A percentile compares a stretch with the other conserved stretches of the same genome.
Conservation (phyloP, 2,797 vertebrate genomes). For the Pangasius larnaudii region DNA sequence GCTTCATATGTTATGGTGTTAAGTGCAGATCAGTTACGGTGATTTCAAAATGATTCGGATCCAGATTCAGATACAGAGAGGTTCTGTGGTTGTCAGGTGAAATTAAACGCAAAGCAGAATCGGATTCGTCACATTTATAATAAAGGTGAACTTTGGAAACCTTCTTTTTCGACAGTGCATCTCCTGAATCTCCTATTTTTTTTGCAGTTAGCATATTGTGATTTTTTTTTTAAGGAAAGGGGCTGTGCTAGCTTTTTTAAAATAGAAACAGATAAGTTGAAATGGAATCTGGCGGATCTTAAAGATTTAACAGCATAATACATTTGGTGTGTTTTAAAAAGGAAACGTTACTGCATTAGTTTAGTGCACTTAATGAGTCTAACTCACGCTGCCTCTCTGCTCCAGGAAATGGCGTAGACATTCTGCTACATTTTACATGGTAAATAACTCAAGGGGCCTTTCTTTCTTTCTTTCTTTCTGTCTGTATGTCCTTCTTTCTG, state of each 20-base stretch:
- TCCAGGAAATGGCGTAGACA: constrained; percentile 28
- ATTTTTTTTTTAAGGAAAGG: not conserved
- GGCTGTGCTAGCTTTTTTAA: constrained; percentile 35
- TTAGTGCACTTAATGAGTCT: constrained; percentile 36
- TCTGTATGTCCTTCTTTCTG: not conserved
- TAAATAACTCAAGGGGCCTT: not conserved
- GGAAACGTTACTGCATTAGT: constrained; percentile 41
- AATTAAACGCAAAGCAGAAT: constrained; percentile 2
- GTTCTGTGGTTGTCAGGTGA: not conserved
- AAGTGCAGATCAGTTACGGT: not conserved
- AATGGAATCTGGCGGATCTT: constrained; percentile 26
- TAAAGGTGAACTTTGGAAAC: constrained; percentile 5
- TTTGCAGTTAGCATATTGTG: not conserved
- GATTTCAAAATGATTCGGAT: not conserved
- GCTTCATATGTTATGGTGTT: constrained; percentile 14
- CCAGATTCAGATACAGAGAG: not conserved
- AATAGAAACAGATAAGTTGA: constrained; percentile 40
- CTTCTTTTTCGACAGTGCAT: constrained; percentile 8
- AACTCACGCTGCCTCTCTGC: constrained; percentile 26
- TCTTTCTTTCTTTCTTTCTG: not conserved
- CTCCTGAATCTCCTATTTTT: constrained; percentile 18
- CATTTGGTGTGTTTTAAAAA: constrained; percentile 41
- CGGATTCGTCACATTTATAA: constrained; percentile 9
- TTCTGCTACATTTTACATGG: not conserved
- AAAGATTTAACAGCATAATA: constrained; percentile 37